Evolutionary conservation across 1,140 invertebrate genomes (phyloP).

Genomic region (Tetramorium simillimum): DNA sequence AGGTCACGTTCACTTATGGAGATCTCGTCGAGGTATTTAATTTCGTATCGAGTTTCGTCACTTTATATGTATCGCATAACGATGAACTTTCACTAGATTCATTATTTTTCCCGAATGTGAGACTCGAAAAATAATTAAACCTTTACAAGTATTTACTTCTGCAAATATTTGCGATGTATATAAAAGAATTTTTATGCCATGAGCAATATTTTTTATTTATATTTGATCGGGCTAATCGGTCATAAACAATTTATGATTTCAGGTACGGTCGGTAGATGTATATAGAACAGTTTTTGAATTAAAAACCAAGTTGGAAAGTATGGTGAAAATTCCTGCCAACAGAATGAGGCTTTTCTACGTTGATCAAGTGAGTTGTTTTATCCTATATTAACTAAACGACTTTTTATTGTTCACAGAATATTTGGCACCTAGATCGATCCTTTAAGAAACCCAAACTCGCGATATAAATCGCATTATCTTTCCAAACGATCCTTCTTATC

Average conservation of each 20-base stretch:
- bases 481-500: neutral
- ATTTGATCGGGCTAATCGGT: constrained; percentile 1
- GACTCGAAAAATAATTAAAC: neutral
- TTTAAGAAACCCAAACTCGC: constrained; percentile 65
- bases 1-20: constrained; percentile 93
- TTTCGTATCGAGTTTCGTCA: constrained; percentile 1
- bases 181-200: neutral
- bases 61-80: constrained; percentile 30
- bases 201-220: neutral
- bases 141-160: constrained; percentile 1
- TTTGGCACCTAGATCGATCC: constrained; percentile 65
- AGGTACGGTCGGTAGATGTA: constrained; percentile 90
- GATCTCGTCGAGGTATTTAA: constrained; percentile 88
- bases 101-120: neutral
- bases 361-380: constrained; percentile 87
- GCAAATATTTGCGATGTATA: neutral
- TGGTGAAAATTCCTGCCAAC: constrained; percentile 91
- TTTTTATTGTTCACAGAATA: constrained; percentile 64
- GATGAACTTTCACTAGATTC: neutral
- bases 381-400: constrained; percentile 20
- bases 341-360: constrained; percentile 95
- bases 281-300: constrained; percentile 92
- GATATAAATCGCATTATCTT: constrained; percentile 44
- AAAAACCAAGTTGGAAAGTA: constrained; percentile 91
- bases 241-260: constrained; percentile 43